These are phyloP conservation scores for Ichneumon xanthorius DNA, from an alignment of 2,888 invertebrate genomes.

Conservation along the genomic window DNA sequence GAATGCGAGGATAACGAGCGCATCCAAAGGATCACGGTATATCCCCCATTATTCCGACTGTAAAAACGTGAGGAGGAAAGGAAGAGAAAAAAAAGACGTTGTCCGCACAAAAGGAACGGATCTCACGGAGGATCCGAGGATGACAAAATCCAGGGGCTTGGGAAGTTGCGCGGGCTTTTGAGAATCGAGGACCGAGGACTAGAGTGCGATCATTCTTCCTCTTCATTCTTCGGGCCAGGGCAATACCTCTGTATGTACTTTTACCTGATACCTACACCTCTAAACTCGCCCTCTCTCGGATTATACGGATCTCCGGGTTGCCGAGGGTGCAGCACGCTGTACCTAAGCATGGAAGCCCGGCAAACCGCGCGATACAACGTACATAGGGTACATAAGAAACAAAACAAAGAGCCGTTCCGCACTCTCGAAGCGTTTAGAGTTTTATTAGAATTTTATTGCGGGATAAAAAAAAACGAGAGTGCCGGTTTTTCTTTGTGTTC, in stretches of 20 bases:
- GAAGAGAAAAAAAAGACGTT: slow-evolving; percentile 62
- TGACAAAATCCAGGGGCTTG: slow-evolving; percentile 79
- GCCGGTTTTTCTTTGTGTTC: slow-evolving; percentile 23
- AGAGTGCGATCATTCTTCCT: slow-evolving; percentile 59
- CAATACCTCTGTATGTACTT: slow-evolving; percentile 42
- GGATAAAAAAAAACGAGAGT: slow-evolving; percentile 22
- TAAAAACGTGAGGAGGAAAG: slow-evolving; percentile 80
- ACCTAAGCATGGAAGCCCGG: slow-evolving; percentile 34
- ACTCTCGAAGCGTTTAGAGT: slow-evolving; percentile 44
- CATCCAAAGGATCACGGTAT: slow-evolving; percentile 83
- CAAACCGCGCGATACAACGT: slow-evolving; percentile 46
- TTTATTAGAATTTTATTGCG: slow-evolving; percentile 70
- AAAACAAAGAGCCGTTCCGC: slow-evolving; percentile 48
- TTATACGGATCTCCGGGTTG: slow-evolving; percentile 48
- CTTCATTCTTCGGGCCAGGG: slow-evolving; percentile 34
- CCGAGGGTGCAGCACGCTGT: slow-evolving; percentile 39
- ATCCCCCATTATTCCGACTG: slow-evolving; percentile 80
- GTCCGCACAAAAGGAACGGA: slow-evolving; percentile 78
- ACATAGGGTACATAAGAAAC: slow-evolving; percentile 12
- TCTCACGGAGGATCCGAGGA: slow-evolving; percentile 80
- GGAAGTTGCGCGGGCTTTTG: slow-evolving; percentile 70
- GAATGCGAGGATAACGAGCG: slow-evolving; percentile 83
- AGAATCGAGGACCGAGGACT: slow-evolving; percentile 65
- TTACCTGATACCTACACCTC: slow-evolving; percentile 66
- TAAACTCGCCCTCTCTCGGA: slow-evolving; percentile 60